Base-by-base conservation (phyloP, 2,888 invertebrate genomes). In the Trichopoda pennipes region DNA sequence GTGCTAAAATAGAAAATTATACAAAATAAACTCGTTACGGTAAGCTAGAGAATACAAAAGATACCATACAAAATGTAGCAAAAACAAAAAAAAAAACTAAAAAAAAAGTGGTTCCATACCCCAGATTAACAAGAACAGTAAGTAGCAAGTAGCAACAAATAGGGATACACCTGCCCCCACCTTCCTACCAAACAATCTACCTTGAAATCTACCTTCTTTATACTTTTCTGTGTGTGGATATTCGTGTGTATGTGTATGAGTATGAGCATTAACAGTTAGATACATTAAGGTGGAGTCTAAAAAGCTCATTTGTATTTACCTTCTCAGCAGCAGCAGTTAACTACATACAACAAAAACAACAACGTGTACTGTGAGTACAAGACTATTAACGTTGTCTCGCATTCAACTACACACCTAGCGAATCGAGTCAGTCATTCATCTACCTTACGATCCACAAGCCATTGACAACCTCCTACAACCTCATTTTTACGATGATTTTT, bases 291-390 rank as follows among this genome's bases (percentile, higher is more conserved):
- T 88, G 87, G 88, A 88, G 88, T 87, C 87, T 86, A 84, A 86
- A 82, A 76, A 86, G 87, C 86, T 88, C 87, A 88, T 88, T 88
- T 88, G 87, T 88, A 86, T 88, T 88, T 88, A 88, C 87, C 87
- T 81, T 79, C 79, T 64, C 77, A 72, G 35, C 56, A 63, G 56
- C 60, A 77, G 32, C 35, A 77, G 32, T 9, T 35, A 47, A 56
- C 60, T 28, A 53, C 38, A 64, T 19, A 56, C 53, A 70, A 10
- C 55, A 66, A 38, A 12, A 38, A 55, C 56, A 61, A 19, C 58
- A 51, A 82, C 72, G 55, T 80, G 60, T 23, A 7, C 23, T 42
- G 23, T 61, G 68, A 47, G 61, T 51, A 58, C 56, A 75, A 75
- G 58, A 70, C 38, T 47, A 17, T 23, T 61, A 77, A 60, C 78